These are phyloP conservation scores for Patiria miniata DNA, from an alignment of 35 echinoderm and acorn worm species.

Conservation along the genomic window DNA sequence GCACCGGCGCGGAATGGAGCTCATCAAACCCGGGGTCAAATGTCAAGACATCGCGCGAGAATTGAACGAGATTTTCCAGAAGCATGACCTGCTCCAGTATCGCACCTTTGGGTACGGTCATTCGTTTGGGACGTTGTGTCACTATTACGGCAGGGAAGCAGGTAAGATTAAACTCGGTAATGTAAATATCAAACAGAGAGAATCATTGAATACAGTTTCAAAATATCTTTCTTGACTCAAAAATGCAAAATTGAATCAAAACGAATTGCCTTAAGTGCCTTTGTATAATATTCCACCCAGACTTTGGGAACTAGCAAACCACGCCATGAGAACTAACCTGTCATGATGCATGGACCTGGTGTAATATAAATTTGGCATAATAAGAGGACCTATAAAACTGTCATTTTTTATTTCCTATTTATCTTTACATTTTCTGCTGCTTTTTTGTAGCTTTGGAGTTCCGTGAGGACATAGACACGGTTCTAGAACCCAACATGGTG, in stretches of 20 bases:
- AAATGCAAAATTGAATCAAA: too few relatives aligned
- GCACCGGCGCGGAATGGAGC: constrained; percentile 60
- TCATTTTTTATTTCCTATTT: too few relatives aligned
- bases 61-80: constrained; percentile 75
- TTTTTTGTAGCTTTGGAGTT: constrained; percentile 71
- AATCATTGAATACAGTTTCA: neutral
- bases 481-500: constrained; percentile 85
- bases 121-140: constrained; percentile 82
- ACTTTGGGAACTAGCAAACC: too few relatives aligned
- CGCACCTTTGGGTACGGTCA: constrained; percentile 92
- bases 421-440: too few relatives aligned
- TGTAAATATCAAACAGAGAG: too few relatives aligned
- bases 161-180: constrained; percentile 37
- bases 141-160: constrained; percentile 94
- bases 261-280: too few relatives aligned
- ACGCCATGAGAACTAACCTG: too few relatives aligned
- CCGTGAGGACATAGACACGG: constrained; percentile 86
- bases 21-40: constrained; percentile 69
- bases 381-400: too few relatives aligned
- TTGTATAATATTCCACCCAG: too few relatives aligned
- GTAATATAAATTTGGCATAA: too few relatives aligned
- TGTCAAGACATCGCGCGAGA: constrained; percentile 82
- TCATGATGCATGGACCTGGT: too few relatives aligned
- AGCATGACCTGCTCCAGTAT: constrained; percentile 72
- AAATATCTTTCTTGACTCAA: too few relatives aligned